Base-by-base conservation (phyloP, 2,888 invertebrate genomes). In the Chromoteleia sp. region DNA sequence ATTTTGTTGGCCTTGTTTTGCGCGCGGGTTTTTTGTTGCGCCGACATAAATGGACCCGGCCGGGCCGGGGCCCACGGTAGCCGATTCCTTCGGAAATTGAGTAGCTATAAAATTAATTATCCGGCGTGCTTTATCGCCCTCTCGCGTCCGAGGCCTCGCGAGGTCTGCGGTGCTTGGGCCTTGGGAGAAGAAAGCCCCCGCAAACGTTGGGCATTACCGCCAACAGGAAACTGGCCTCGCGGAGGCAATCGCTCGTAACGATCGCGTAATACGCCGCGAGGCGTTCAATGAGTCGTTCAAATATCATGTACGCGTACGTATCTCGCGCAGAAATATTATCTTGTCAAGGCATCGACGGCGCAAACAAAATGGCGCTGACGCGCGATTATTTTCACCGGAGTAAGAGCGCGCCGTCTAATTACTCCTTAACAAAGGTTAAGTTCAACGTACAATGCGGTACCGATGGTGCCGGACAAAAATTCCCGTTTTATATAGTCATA, bases 91-190 rank as follows among this genome's bases (percentile, higher is more conserved):
- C 87, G 89, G 88, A 91, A 91, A 91, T 91, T 91, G 91, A 91
- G 89, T 89, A 89, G 91, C 91, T 89, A 91, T 91, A 91, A 91
- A 91, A 91, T 91, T 91, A 91, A 91, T 91, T 91, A 91, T 91
- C 89, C 87, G 85, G 84, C 87, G 88, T 90, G 87, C 89, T 91
- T 91, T 91, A 91, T 90, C 89, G 89, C 87, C 85, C 84, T 79
- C 81, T 78, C 76, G 80, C 70, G 77, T 73, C 65, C 79, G 81
- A 78, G 81, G 84, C 82, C 82, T 81, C 78, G 76, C 84, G 85
- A 74, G 79, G 75, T 79, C 82, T 73, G 65, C 82, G 71, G 82
- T 65, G 68, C 77, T 68, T 36, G 78, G 75, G 61, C 78, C 82
- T 82, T 82, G 82, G 74, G 68, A 82, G 77, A 82, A 68, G 73